phyloP scores from a whole-genome alignment of 1,140 invertebrate genomes.

The Brachionus sp. region DNA sequence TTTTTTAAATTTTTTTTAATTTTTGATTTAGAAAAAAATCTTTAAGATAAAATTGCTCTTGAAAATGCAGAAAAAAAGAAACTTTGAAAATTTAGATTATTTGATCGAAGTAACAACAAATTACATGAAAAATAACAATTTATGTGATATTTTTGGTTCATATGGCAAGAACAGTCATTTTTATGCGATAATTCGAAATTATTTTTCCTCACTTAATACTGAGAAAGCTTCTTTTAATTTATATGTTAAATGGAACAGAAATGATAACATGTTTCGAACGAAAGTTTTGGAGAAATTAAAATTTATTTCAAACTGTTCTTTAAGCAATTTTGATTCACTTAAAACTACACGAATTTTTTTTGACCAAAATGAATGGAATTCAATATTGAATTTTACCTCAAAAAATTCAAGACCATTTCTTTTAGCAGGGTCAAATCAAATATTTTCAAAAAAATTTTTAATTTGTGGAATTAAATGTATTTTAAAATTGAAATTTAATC shows the following conservation, averaged over 20 bases:
- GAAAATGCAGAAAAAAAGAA: not conserved
- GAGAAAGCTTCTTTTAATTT: not conserved
- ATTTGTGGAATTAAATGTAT: not conserved
- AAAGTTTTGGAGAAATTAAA: not conserved
- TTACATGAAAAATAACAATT: not conserved
- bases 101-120: not conserved
- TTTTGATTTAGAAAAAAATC: not conserved
- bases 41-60: not conserved
- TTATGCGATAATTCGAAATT: not conserved
- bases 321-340: not conserved
- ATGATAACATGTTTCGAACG: not conserved
- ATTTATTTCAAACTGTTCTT: not conserved
- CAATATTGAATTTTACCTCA: not conserved
- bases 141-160: not conserved
- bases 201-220: not conserved
- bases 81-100: not conserved
- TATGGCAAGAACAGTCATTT: not conserved
- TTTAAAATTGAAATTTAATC: not conserved
- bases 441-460: not conserved
- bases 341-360: not conserved
- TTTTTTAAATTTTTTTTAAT: not conserved
- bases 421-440: not conserved
- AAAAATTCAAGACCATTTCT: not conserved
- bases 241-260: not conserved
- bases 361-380: not conserved